Conservation (phyloP, 2,113 vertebrate genomes). For the Nipponia nippon region DNA sequence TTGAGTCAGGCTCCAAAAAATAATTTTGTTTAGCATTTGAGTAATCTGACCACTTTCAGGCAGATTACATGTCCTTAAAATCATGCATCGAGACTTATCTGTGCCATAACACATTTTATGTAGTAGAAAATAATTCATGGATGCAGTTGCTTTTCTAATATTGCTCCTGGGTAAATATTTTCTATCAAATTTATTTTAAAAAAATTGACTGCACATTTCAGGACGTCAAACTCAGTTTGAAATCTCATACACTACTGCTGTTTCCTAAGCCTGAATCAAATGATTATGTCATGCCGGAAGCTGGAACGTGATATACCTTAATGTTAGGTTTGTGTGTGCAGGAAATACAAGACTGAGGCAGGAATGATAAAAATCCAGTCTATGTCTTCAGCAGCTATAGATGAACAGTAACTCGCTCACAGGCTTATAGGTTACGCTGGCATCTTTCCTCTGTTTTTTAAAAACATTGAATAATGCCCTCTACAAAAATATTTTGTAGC, state of each 20-base stretch:
- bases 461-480: not conserved
- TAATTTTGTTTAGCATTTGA: not conserved
- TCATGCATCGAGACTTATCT: not conserved
- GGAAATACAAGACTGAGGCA: not conserved
- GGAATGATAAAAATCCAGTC: not conserved
- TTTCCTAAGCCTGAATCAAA: not conserved
- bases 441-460: not conserved
- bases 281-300: not conserved
- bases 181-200: not conserved
- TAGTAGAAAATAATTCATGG: not conserved
- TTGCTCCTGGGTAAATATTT: not conserved
- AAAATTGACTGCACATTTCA: not conserved
- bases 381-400: not conserved
- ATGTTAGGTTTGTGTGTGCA: not conserved
- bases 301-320: not conserved
- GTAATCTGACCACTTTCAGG: not conserved
- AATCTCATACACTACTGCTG: not conserved
- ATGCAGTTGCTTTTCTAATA: not conserved
- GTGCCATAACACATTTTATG: not conserved
- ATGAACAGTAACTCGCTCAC: not conserved
- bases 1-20: not conserved
- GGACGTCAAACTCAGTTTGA: not conserved
- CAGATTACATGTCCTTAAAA: not conserved
- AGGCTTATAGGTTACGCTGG: not conserved
- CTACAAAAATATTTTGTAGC: not conserved